Evolutionary conservation across 2,797 vertebrate species (phyloP), one percentile per base, ranked within the genome.

Genomic region (Cynodonichthys magdalenae): DNA sequence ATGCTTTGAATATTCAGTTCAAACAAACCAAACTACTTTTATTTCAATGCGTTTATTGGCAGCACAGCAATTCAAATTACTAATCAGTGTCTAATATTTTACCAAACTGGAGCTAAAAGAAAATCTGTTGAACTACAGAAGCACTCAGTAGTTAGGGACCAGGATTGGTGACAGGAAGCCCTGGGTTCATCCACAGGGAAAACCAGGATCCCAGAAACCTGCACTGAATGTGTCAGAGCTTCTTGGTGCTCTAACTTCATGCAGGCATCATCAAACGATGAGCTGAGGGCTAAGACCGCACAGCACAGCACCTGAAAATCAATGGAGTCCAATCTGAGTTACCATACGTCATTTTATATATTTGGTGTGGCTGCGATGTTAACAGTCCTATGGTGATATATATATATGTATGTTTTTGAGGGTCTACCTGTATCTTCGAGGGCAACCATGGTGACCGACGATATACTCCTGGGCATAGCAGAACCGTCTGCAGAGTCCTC

Each of bases 401-500:
- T n/a, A n/a, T n/a, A n/a, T n/a, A n/a, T n/a, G n/a, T n/a, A n/a
- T n/a, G n/a, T n/a, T 28, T 27, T 24, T 34, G 36, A 3, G 42
- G 56, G 5, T 47, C 55, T 78, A 91, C 93, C 88, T 88, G 86
- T 93, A 93, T 91, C 87, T 81, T 5, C 87, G 82, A 54, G 93
- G 92, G 71, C 93, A 94, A 19, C 90, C 90, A 0, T 92, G 90
- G 81, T 92, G 91, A 59, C 91, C 89, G 4, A 85, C 41, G 0
- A 83, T 87, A 64, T 91, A 91, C 83, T 94, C 90, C 29, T 92
- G 90, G 55, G 91, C 73, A 75, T 91, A 87, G 70, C 93, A 94
- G 88, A 91, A 90, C 79, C 85, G 86, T 56, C 82, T 90, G 87
- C 93, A 94, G 86, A 88, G 89, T 90, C 92, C 90, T 86, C 86